Evolutionary conservation across 2,113 vertebrate genomes (phyloP).

Genomic region (Mixornis gularis): DNA sequence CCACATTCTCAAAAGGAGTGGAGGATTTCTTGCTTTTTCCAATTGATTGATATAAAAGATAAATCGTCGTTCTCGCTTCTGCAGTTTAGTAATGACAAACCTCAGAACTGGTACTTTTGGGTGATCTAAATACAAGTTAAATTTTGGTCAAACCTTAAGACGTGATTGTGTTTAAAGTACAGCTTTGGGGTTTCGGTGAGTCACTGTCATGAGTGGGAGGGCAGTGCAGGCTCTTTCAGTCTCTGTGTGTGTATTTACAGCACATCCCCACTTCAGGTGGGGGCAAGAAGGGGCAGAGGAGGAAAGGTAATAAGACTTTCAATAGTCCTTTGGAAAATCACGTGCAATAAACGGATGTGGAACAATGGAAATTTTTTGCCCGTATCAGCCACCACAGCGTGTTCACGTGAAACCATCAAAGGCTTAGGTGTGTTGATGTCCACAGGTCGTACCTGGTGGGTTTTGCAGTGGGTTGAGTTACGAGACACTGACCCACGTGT

Average conservation of each 20-base stretch:
- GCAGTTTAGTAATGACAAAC: conserved; percentile 48
- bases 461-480: conserved; percentile 28
- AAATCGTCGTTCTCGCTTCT: background rate
- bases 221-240: conserved; percentile 61
- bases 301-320: background rate
- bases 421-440: background rate
- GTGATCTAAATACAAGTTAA: conserved; percentile 49
- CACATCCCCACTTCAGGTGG: background rate
- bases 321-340: conserved; percentile 18
- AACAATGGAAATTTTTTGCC: background rate
- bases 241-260: background rate
- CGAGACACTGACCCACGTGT: conserved; percentile 5
- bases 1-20: background rate
- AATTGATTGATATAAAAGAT: background rate
- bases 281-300: background rate
- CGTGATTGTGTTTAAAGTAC: conserved; percentile 47
- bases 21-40: background rate
- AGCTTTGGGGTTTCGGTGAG: conserved; percentile 75
- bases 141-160: conserved; percentile 28
- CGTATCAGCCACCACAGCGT: fast-evolving
- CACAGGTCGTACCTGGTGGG: background rate
- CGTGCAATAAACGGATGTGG: too few relatives aligned
- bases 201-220: conserved; percentile 66
- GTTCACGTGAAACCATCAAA: background rate
- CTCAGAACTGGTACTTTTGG: conserved; percentile 44